phyloP scores from a whole-genome alignment of 1,140 invertebrate genomes.

The Dendroctonus ponderosae region DNA sequence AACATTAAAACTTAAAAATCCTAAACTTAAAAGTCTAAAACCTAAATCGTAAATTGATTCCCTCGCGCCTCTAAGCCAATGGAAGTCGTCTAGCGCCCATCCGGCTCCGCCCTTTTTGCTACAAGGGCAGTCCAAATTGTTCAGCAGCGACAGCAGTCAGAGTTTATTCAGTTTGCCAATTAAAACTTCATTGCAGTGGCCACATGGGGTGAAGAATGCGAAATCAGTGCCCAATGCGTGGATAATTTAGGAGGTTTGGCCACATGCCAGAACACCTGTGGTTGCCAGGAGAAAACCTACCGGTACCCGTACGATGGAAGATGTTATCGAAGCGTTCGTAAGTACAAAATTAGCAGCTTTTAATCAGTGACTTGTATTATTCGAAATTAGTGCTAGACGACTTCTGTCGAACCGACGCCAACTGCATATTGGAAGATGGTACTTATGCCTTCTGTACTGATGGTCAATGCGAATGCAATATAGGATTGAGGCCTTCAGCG shows the following conservation, averaged over 20 bases:
- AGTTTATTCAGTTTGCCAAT: too few species aligned
- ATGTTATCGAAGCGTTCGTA: slow-evolving; percentile 12
- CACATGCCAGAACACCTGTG: slow-evolving; percentile 15
- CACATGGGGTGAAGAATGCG: slow-evolving; percentile 18
- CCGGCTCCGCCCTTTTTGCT: too few species aligned
- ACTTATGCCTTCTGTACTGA: slow-evolving; percentile 30
- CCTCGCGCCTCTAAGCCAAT: too few species aligned
- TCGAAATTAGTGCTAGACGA: slow-evolving; percentile 32
- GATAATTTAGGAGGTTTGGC: slow-evolving; percentile 16
- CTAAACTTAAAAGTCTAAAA: too few species aligned
- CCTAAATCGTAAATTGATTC: too few species aligned
- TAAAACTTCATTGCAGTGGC: slow-evolving; percentile 18
- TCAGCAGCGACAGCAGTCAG: too few species aligned
- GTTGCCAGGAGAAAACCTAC: neutral
- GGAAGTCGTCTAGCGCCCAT: too few species aligned
- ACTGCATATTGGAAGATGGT: slow-evolving; percentile 33
- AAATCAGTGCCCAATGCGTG: slow-evolving; percentile 16
- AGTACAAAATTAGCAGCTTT: slow-evolving; percentile 1
- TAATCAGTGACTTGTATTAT: neutral
- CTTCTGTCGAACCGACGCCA: slow-evolving; percentile 29
- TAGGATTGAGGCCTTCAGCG: slow-evolving; percentile 21
- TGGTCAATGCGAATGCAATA: slow-evolving; percentile 34
- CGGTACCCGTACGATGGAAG: slow-evolving; percentile 13
- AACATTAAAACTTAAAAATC: too few species aligned
- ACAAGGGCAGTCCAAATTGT: too few species aligned